Evolutionary conservation across 2,113 vertebrate species (phyloP), one percentile per base, ranked within the genome.

Genomic region (Phrynosoma blainvillii): DNA sequence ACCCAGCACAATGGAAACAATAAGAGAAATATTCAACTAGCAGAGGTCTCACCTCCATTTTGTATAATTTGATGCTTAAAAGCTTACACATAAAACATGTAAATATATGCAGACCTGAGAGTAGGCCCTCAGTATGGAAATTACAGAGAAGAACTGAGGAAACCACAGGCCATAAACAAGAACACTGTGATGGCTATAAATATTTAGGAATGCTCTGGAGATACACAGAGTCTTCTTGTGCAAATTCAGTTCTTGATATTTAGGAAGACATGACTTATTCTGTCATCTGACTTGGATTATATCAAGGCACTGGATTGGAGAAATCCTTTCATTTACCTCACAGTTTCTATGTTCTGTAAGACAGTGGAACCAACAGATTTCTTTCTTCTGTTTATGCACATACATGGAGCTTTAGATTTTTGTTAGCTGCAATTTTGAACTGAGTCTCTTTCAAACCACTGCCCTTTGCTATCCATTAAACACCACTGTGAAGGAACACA

Each of bases 21-120:
- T 86, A 90, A 92, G 94, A 91, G 87, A 84, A 95, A 96, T 94
- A 95, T 94, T 96, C 93, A 92, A 93, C 93, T 95, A 95, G 93
- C 95, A 96, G 93, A 96, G 95, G 95, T 93, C 92, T 96, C 96
- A 96, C 96, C 96, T 97, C 96, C 96, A 96, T 96, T 97, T 96
- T 95, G 95, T 96, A 96, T 96, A 97, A 97, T 97, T 95, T 97
- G 95, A 95, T 95, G 94, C 95, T 96, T 95, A 97, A 97, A 96
- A 96, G 95, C 96, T 95, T 95, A 91, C 90, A 93, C 92, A 92
- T 96, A 96, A 97, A 97, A 96, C 95, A 97, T 97, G 97, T 97
- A 97, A 97, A 97, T 97, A 95, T 96, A 97, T 97, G 95, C 96
- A 96, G 95, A 95, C 95, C 94, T 93, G 89, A 94, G 95, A 96